Percentiles rank a stretch among this genome's conserved stretches.
phyloP scores from a whole-genome alignment of 2,888 invertebrate species.

The Caenorhabditis imperialis region DNA sequence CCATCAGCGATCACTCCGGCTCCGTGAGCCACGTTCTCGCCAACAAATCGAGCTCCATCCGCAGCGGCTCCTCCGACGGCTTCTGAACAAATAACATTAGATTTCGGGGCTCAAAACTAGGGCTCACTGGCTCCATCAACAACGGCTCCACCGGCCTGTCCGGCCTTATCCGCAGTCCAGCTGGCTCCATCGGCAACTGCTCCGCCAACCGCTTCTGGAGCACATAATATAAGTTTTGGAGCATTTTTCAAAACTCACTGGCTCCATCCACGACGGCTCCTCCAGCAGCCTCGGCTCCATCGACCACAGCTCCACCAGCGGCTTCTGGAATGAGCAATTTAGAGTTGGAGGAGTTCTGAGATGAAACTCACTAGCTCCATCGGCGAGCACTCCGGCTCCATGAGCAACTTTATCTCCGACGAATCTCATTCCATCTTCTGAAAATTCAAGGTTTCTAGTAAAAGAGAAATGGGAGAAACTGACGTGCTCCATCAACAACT shows the following conservation, averaged over 20 bases:
- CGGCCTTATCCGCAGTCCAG: conserved; percentile 14
- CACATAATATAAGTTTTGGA: too few relatives aligned
- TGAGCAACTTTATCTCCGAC: conserved; percentile 21
- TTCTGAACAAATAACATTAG: neutral
- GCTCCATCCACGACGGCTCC: neutral
- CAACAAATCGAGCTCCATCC: conserved; percentile 7
- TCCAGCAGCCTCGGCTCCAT: conserved; percentile 12
- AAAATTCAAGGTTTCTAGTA: neutral
- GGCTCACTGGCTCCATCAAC: conserved; percentile 37
- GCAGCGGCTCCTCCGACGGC: conserved; percentile 14
- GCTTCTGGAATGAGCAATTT: conserved; percentile 15
- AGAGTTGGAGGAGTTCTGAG: neutral
- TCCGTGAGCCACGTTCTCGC: conserved; percentile 19
- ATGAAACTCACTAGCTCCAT: conserved; percentile 34
- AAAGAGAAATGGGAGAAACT: conserved; percentile 14
- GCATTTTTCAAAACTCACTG: too few relatives aligned
- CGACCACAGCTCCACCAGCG: conserved; percentile 36
- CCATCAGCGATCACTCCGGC: conserved; percentile 30
- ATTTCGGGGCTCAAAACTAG: neutral
- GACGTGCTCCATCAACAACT: conserved; percentile 30
- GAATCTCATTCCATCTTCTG: conserved; percentile 9
- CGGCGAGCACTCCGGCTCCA: conserved; percentile 30
- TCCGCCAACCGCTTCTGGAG: neutral
- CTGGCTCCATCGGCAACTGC: conserved; percentile 21
- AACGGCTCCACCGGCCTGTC: conserved; percentile 35